Conservation (phyloP, 2,888 invertebrate genomes). For the Pterobdella sp. region DNA sequence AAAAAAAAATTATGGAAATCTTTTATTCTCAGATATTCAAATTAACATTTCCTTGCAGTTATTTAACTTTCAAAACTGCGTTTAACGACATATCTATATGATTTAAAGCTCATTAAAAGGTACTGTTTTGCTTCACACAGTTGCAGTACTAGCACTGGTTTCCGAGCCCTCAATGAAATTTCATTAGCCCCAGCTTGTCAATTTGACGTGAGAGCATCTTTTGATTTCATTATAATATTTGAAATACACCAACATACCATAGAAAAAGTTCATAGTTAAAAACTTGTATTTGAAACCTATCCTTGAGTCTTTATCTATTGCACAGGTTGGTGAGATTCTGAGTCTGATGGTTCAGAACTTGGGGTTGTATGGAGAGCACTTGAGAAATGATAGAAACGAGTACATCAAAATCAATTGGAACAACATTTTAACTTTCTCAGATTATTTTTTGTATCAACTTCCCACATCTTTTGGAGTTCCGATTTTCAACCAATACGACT, state of each 20-base stretch:
- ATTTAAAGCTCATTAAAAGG: no score
- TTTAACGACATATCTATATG: no score
- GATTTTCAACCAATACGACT: conserved; percentile 30
- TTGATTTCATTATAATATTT: no score
- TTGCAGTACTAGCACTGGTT: conserved; percentile 2
- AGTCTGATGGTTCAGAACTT: conserved; percentile 35
- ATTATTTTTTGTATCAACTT: conserved; percentile 30
- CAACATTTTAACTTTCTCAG: conserved; percentile 26
- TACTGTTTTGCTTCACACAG: not conserved
- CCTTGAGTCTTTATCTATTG: no score
- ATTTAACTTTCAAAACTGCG: no score
- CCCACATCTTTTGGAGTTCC: conserved; percentile 16
- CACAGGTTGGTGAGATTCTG: conserved; percentile 21
- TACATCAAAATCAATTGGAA: conserved; percentile 33
- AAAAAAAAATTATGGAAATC: no score
- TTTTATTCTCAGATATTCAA: no score
- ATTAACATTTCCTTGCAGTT: no score
- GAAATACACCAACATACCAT: no score
- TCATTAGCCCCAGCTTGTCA: not conserved
- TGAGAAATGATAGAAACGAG: conserved; percentile 35
- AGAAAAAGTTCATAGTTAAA: no score
- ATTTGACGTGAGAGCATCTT: not conserved
- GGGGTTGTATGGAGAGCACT: conserved; percentile 37
- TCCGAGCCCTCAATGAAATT: not conserved
- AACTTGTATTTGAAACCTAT: no score